phyloP scores from a whole-genome alignment of 92 coral and sea anemone species.

The Bergia puertoricense region DNA sequence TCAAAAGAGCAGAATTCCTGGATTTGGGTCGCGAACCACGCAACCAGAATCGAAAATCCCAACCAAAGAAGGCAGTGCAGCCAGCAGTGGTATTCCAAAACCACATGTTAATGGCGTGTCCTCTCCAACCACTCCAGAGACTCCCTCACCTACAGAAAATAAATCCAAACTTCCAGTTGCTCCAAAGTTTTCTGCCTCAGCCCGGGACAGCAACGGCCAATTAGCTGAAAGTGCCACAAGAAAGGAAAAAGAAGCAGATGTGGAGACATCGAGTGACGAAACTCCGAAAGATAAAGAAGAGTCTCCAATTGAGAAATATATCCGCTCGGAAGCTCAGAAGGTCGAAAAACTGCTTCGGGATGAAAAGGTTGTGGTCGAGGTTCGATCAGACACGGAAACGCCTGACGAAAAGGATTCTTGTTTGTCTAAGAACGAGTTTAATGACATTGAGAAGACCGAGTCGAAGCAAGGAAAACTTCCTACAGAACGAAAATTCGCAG shows the following conservation, averaged over 20 bases:
- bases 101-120: constrained; percentile 27
- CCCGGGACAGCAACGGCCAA: constrained; percentile 10
- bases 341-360: constrained; percentile 81
- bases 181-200: constrained; percentile 35
- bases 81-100: constrained; percentile 39
- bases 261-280: constrained; percentile 24
- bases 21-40: constrained; percentile 29
- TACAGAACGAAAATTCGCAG: neutral
- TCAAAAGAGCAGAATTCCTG: constrained; percentile 38
- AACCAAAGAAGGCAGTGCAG: constrained; percentile 1
- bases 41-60: constrained; percentile 51
- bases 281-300: constrained; percentile 30
- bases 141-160: constrained; percentile 27
- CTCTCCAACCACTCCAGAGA: constrained; percentile 20
- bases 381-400: constrained; percentile 32
- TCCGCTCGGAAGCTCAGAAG: constrained; percentile 79
- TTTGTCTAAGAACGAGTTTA: constrained; percentile 7
- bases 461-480: constrained; percentile 11
- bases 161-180: neutral
- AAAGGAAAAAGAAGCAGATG: constrained; percentile 14
- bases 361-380: constrained; percentile 73
- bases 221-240: neutral
- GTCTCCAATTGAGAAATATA: constrained; percentile 62
- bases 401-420: constrained; percentile 48
- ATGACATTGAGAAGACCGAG: constrained; percentile 29